Evolutionary conservation across 2,888 invertebrate species (phyloP).

Genomic region (Cephus pygmeus): DNA sequence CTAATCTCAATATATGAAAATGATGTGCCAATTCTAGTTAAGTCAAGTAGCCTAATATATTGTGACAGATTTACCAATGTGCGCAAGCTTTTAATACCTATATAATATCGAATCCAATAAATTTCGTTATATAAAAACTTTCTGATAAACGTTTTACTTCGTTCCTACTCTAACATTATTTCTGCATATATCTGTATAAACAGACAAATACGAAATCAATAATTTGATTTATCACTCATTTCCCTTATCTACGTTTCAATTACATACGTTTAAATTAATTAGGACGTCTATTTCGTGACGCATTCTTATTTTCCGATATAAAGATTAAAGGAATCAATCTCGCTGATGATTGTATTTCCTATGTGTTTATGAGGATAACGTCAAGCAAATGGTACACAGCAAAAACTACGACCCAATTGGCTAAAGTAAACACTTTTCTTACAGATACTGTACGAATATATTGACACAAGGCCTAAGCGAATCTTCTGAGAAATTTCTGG

Average conservation of each 20-base stretch:
- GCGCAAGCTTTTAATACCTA: not conserved
- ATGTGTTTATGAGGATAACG: not conserved
- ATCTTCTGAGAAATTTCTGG: constrained; percentile 40
- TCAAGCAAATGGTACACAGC: not conserved
- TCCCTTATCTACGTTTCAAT: not conserved
- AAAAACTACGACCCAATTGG: not conserved
- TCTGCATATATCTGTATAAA: not conserved
- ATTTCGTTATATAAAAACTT: not conserved
- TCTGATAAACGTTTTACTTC: not conserved
- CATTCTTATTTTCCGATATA: not conserved
- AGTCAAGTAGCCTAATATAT: not conserved
- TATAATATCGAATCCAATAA: not conserved
- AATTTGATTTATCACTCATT: not conserved
- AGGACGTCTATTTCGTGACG: not conserved
- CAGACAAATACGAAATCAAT: not conserved
- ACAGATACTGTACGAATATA: constrained; percentile 54
- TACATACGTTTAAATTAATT: not conserved
- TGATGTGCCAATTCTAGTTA: not conserved
- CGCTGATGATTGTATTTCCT: not conserved
- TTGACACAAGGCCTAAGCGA: constrained; percentile 37
- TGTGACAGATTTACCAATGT: not conserved
- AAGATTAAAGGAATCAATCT: not conserved
- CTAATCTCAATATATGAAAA: not conserved
- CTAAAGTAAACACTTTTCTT: constrained; percentile 16
- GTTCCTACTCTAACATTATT: not conserved